phyloP scores from a whole-genome alignment of 2,113 vertebrate species.

The Aptenodytes forsteri region DNA sequence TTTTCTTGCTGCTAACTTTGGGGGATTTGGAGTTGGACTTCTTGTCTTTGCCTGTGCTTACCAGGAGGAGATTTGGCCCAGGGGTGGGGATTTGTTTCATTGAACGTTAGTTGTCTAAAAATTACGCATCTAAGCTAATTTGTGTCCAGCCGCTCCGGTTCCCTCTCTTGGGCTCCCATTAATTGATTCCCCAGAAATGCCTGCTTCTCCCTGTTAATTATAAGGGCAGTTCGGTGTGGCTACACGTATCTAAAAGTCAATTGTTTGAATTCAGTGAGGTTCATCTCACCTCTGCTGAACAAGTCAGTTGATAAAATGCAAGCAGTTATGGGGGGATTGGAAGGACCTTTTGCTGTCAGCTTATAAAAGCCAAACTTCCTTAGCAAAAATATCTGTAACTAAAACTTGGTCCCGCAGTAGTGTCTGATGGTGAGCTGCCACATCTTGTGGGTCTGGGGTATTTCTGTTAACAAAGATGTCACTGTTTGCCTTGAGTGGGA shows the following conservation, averaged over 20 bases:
- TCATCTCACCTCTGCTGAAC: not conserved
- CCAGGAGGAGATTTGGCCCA: not conserved
- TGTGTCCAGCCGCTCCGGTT: not conserved
- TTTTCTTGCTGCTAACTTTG: not conserved
- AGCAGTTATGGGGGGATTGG: no score
- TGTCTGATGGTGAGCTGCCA: not conserved
- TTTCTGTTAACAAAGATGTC: not conserved
- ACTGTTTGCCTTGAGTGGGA: not conserved
- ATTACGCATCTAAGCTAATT: not conserved
- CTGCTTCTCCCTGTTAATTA: not conserved
- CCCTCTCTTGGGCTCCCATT: not conserved
- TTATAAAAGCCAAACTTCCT: not conserved
- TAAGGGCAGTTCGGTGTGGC: not conserved
- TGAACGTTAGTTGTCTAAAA: not conserved
- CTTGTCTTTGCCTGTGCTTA: not conserved
- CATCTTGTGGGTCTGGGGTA: accelerated
- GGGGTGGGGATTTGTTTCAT: not conserved
- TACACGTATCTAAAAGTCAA: not conserved
- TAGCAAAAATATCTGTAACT: not conserved
- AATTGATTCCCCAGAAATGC: not conserved
- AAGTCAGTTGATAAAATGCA: not conserved
- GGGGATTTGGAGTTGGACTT: not conserved
- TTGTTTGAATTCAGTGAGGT: not conserved
- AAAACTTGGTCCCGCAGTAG: not conserved
- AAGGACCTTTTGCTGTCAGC: not conserved